Conservation (phyloP, 2,113 vertebrate species). For the Antechinus flavipes region DNA sequence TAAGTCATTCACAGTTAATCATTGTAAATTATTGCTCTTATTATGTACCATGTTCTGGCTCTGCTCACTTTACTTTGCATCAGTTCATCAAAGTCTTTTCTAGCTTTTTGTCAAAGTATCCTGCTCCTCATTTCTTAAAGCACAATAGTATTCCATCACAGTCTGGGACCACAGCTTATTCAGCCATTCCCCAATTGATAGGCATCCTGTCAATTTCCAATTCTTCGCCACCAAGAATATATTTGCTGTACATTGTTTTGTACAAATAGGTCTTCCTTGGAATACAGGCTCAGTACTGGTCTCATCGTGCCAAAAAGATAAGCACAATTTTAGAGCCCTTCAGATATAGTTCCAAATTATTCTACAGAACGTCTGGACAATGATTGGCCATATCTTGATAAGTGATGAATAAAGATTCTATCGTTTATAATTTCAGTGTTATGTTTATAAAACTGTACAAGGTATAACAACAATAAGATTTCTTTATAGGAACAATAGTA, state of each 20-base stretch:
- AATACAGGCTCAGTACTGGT: neutral
- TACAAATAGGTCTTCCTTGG: neutral
- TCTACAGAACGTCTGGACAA: neutral
- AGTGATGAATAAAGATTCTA: neutral
- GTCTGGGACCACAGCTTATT: neutral
- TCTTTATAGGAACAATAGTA: too few species aligned
- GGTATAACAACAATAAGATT: too few species aligned
- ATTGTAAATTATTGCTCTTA: neutral
- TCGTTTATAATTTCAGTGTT: too few species aligned
- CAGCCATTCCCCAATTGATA: neutral
- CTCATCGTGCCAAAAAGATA: neutral
- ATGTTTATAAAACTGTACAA: too few species aligned
- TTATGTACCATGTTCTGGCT: neutral
- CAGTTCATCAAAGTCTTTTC: neutral
- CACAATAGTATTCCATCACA: neutral
- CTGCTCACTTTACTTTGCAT: neutral
- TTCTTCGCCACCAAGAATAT: neutral
- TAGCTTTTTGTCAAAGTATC: neutral
- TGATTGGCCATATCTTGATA: neutral
- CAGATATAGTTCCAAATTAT: neutral
- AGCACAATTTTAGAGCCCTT: neutral
- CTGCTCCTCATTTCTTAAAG: neutral
- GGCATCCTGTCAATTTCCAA: neutral
- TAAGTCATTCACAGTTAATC: neutral
- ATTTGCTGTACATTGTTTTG: neutral